Conservation (phyloP, 2,797 vertebrate genomes). For the Pitangus sulphuratus region DNA sequence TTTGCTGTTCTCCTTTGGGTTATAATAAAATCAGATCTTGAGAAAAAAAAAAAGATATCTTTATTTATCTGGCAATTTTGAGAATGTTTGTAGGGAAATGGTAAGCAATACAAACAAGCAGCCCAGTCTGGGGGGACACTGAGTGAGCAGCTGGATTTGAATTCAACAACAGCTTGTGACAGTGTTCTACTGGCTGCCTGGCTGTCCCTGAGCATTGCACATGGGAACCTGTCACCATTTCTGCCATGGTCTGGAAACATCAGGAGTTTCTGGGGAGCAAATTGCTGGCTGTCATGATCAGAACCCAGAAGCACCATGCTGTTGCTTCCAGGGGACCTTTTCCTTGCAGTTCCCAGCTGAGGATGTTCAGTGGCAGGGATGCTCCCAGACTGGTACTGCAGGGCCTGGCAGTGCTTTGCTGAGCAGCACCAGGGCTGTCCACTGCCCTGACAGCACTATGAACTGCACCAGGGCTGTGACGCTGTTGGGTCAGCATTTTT, state of each 20-base stretch:
- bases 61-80: slow-evolving; percentile 18
- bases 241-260: background rate
- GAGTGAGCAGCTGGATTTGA: slow-evolving; percentile 11
- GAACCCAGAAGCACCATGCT: background rate
- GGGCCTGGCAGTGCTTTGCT: background rate
- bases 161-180: background rate
- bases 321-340: background rate
- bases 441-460: background rate
- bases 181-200: background rate
- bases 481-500: background rate
- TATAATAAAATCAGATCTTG: background rate
- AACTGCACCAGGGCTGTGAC: background rate
- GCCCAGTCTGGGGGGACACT: background rate
- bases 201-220: background rate
- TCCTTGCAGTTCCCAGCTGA: background rate
- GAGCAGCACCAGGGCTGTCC: background rate
- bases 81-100: background rate
- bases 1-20: slow-evolving; percentile 34
- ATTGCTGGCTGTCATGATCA: fast-evolving
- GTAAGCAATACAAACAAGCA: background rate
- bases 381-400: background rate
- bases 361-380: background rate
- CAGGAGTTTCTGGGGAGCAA: background rate
- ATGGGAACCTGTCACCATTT: background rate
- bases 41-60: background rate